These are phyloP conservation scores for rabbit (Oryctolagus cuniculus) DNA, from an alignment of 2,113 vertebrate species.

Conservation along the genomic window mOryCun1.1 NC_091432.1:188873501-188874000, in stretches of 20 bases:
- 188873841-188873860: conserved; percentile 40
- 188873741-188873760: neutral
- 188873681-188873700: conserved; percentile 26
- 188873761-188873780: neutral
- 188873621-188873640: conserved; percentile 61
- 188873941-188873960: neutral
- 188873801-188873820: neutral
- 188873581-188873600: conserved; percentile 74
- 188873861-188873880: neutral
- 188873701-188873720: conserved; percentile 35
- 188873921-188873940: neutral
- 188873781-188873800: conserved; percentile 33
- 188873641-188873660: conserved; percentile 73
- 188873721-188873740: conserved; percentile 40
- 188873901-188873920: neutral
- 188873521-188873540: conserved; percentile 43
- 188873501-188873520: neutral
- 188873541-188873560: neutral
- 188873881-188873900: neutral
- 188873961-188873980: neutral
- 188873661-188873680: conserved; percentile 22
- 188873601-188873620: conserved; percentile 40
- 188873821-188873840: neutral
- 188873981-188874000: neutral
- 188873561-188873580: conserved; percentile 64